Conservation (phyloP, 2,113 vertebrate species). For the Sceloporus tristichus region DNA sequence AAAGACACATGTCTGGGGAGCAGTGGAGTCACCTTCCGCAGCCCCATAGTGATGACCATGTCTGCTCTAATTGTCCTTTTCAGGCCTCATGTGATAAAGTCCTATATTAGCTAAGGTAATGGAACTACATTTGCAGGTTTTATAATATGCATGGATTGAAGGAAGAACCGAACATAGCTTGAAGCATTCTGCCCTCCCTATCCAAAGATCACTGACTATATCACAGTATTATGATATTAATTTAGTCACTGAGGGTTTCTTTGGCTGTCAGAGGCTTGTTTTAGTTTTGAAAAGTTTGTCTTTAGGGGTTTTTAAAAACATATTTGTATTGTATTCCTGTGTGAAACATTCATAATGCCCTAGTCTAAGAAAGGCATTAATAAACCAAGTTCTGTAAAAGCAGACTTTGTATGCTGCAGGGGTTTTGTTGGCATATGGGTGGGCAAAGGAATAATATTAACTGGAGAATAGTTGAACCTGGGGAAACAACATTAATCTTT, state of each 20-base stretch:
- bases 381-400: slow-evolving; percentile 17
- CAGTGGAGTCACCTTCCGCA: too few relatives aligned
- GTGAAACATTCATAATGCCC: neutral
- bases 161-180: neutral
- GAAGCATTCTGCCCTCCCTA: neutral
- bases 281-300: neutral
- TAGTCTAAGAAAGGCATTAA: neutral
- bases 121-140: neutral
- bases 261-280: neutral
- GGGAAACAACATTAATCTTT: slow-evolving; percentile 5
- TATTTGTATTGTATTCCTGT: neutral
- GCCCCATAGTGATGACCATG: too few relatives aligned
- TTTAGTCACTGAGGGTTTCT: neutral
- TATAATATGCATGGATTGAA: neutral
- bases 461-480: slow-evolving; percentile 20
- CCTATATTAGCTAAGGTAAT: neutral
- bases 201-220: neutral
- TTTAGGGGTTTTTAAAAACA: neutral
- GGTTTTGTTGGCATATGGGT: fast-evolving
- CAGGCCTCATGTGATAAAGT: too few relatives aligned
- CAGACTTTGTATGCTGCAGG: neutral
- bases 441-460: neutral
- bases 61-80: too few relatives aligned
- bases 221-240: neutral
- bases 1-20: too few relatives aligned